Percentiles rank a stretch among this genome's conserved stretches.
Conservation (phyloP, 1,140 invertebrate genomes). For the Potamilus streckersoni region DNA sequence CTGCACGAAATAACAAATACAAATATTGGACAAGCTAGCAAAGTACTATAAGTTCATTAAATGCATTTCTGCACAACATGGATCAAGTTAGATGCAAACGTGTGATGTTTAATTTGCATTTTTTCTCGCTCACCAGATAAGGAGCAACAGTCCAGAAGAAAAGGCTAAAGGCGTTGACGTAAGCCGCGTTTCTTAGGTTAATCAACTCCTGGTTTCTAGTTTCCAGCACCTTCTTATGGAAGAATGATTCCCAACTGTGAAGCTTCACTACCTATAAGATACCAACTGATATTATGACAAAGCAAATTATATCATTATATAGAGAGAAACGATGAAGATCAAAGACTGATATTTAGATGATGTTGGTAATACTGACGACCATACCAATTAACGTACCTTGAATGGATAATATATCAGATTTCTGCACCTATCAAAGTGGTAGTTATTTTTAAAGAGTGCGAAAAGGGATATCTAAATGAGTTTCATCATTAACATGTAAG, state of each 20-base stretch:
- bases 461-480: too few relatives aligned
- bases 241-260: conserved; percentile 68
- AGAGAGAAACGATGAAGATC: too few relatives aligned
- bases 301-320: too few relatives aligned
- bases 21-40: neutral
- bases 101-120: neutral
- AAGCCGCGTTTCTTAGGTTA: conserved; percentile 68
- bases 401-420: too few relatives aligned
- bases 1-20: neutral
- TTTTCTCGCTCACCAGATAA: conserved; percentile 75
- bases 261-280: conserved; percentile 58
- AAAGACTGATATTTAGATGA: too few relatives aligned
- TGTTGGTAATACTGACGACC: too few relatives aligned
- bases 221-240: conserved; percentile 66
- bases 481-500: too few relatives aligned
- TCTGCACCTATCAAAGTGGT: too few relatives aligned
- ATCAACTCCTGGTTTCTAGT: conserved; percentile 67
- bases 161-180: conserved; percentile 77
- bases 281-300: neutral
- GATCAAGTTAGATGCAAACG: neutral
- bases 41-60: neutral
- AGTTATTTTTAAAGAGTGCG: too few relatives aligned
- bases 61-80: neutral
- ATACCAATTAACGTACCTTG: too few relatives aligned
- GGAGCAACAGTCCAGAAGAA: conserved; percentile 96